These are phyloP conservation scores for Pipistrellus kuhlii DNA, from an alignment of 2,797 vertebrate species.

Conservation along the genomic window DNA sequence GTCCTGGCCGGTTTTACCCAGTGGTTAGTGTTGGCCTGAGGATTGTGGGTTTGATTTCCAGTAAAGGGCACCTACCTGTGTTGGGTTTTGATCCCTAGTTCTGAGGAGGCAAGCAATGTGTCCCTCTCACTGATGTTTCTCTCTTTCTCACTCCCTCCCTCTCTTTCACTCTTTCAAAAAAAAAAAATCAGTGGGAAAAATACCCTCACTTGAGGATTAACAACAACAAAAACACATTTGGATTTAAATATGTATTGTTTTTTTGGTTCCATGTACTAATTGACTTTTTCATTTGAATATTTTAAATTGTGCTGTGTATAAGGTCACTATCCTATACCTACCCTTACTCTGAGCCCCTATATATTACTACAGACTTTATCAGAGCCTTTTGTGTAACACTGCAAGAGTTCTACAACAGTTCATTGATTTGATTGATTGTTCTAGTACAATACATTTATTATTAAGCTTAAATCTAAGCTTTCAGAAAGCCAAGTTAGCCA, in stretches of 20 bases:
- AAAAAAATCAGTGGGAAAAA: too few relatives aligned
- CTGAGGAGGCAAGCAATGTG: too few relatives aligned
- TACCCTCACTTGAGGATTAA: too few relatives aligned
- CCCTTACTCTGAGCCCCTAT: not conserved
- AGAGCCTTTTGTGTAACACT: not conserved
- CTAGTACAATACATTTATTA: not conserved
- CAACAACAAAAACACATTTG: not conserved
- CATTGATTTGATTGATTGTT: not conserved
- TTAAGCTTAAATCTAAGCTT: not conserved
- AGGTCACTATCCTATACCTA: not conserved
- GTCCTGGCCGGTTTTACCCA: too few relatives aligned
- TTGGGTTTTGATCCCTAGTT: too few relatives aligned
- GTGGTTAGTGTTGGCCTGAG: too few relatives aligned
- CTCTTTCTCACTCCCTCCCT: too few relatives aligned
- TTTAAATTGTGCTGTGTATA: not conserved
- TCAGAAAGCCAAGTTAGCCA: not conserved
- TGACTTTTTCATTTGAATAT: slow-evolving; percentile 27
- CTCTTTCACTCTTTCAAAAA: too few relatives aligned
- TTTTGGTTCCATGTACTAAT: not conserved
- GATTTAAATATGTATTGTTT: not conserved
- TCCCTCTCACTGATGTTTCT: too few relatives aligned
- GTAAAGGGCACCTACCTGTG: too few relatives aligned
- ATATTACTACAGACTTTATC: not conserved
- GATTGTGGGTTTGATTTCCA: too few relatives aligned
- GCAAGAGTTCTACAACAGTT: not conserved